A percentile compares a stretch with the other conserved stretches of the same genome.
Conservation (phyloP, 2,888 invertebrate genomes). For the Spatulosminthurus flaviceps region DNA sequence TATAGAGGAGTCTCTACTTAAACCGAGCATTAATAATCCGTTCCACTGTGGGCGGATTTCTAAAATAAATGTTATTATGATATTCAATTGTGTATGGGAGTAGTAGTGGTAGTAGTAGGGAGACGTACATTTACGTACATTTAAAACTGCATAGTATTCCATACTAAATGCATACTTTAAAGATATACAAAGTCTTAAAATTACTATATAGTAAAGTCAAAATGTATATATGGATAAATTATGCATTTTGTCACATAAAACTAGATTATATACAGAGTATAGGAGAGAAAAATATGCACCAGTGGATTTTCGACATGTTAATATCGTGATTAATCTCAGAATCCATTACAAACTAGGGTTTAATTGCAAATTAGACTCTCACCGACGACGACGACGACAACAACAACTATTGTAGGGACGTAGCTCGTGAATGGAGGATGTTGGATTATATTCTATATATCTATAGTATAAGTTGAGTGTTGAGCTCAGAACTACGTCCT, state of each 20-base stretch:
- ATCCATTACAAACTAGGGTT: conserved; percentile 9
- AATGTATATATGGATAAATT: too few relatives aligned
- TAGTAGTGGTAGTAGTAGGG: neutral
- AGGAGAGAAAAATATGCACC: too few relatives aligned
- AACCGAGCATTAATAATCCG: conserved; percentile 43
- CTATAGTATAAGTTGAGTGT: neutral
- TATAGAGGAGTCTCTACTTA: neutral
- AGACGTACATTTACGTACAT: too few relatives aligned
- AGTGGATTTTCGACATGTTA: neutral
- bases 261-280: too few relatives aligned
- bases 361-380: conserved; percentile 25
- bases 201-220: too few relatives aligned
- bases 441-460: neutral
- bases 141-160: too few relatives aligned
- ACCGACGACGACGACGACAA: neutral
- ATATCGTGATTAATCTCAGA: neutral
- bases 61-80: conserved; percentile 38
- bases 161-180: too few relatives aligned
- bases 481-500: conserved; percentile 3
- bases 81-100: neutral
- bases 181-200: too few relatives aligned
- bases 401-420: neutral
- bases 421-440: conserved; percentile 1
- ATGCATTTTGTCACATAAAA: too few relatives aligned
- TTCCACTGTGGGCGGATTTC: conserved; percentile 45